Evolutionary conservation across 2,113 vertebrate genomes (phyloP).

Genomic region (Thermophis baileyi): DNA sequence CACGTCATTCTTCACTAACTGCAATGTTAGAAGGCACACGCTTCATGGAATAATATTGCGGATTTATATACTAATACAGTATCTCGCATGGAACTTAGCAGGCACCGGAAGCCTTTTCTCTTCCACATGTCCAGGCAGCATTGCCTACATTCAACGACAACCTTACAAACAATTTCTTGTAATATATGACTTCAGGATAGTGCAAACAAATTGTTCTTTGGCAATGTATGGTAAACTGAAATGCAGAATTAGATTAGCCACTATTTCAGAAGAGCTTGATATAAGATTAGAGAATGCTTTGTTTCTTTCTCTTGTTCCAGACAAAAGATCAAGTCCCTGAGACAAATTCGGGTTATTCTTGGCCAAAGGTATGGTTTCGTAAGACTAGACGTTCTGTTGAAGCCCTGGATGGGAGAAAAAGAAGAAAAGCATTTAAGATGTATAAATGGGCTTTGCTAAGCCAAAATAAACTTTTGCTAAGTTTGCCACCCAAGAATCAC

Average conservation of each 20-base stretch:
- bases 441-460: neutral
- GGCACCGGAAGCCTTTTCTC: conserved; percentile 28
- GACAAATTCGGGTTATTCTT: conserved; percentile 80
- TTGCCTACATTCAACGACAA: conserved; percentile 25
- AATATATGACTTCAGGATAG: conserved; percentile 62
- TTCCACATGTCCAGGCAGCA: conserved; percentile 32
- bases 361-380: conserved; percentile 68
- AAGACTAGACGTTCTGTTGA: conserved; percentile 66
- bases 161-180: conserved; percentile 55
- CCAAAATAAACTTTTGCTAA: neutral
- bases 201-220: conserved; percentile 66
- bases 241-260: conserved; percentile 33
- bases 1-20: conserved; percentile 23
- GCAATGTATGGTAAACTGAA: conserved; percentile 66
- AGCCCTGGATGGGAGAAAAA: conserved; percentile 50
- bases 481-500: neutral
- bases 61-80: conserved; percentile 37
- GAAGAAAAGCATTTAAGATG: neutral
- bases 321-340: conserved; percentile 90
- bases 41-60: conserved; percentile 35
- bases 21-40: conserved; percentile 41
- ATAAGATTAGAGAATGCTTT: conserved; percentile 83
- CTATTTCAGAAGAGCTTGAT: conserved; percentile 83
- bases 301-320: conserved; percentile 88
- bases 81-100: conserved; percentile 22